Percentiles rank a stretch among this genome's conserved stretches.
These are phyloP conservation scores for western clawed frog (Xenopus tropicalis) DNA, from an alignment of 2,113 vertebrate species.

Conservation along the genomic window UCB_Xtro_10.0 CM004444.2:178064501-178065000, in stretches of 20 bases:
- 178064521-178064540: not conserved
- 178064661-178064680: not conserved
- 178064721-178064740: constrained; percentile 8
- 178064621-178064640: no score
- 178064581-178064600: constrained; percentile 10
- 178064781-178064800: constrained; percentile 2
- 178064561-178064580: not conserved
- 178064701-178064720: not conserved
- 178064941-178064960: not conserved
- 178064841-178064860: constrained; percentile 17
- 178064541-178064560: no score
- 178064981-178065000: not conserved
- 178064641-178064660: no score
- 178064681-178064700: not conserved
- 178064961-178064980: not conserved
- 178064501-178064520: not conserved
- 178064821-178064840: constrained; percentile 5
- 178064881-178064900: constrained; percentile 1
- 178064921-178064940: not conserved
- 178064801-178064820: not conserved
- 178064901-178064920: not conserved
- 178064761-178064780: constrained; percentile 9
- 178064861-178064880: constrained; percentile 13
- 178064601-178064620: no score
- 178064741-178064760: constrained; percentile 19